Evolutionary conservation across 2,113 vertebrate genomes (phyloP).

Genomic region (Callithrix jacchus): DNA sequence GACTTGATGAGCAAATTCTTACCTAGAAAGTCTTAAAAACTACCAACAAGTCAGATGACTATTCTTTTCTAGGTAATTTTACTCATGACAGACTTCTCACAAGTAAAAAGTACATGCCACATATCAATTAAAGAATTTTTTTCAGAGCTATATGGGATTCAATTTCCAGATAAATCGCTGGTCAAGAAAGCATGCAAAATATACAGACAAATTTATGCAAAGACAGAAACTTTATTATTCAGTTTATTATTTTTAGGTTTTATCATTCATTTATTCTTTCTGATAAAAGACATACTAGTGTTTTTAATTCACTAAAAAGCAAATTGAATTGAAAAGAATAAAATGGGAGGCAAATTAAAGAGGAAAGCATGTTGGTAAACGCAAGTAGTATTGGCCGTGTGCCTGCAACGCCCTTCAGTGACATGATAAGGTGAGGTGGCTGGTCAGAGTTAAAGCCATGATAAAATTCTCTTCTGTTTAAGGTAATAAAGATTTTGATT

Average conservation of each 20-base stretch:
- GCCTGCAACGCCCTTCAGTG: background rate
- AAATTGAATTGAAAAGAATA: background rate
- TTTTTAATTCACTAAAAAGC: background rate
- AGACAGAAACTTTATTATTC: background rate
- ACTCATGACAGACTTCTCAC: background rate
- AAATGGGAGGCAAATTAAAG: background rate
- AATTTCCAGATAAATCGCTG: background rate
- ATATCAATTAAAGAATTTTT: background rate
- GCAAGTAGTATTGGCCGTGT: background rate
- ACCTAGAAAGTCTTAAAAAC: background rate
- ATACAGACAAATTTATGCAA: background rate
- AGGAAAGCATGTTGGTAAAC: background rate
- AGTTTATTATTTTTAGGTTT: background rate
- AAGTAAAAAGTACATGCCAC: background rate
- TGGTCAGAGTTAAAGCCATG: background rate
- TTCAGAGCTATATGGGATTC: background rate
- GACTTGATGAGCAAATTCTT: background rate
- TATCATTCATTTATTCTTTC: slow-evolving; percentile 23
- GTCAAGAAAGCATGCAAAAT: background rate
- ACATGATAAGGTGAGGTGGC: background rate
- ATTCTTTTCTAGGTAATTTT: slow-evolving; percentile 6
- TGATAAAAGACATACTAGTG: background rate
- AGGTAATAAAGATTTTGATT: background rate
- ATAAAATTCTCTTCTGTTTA: background rate
- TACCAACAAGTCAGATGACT: background rate